A percentile compares a stretch with the other conserved stretches of the same genome.
Evolutionary conservation across 2,888 invertebrate genomes (phyloP).

Genomic region (Zeuzera pyrina): DNA sequence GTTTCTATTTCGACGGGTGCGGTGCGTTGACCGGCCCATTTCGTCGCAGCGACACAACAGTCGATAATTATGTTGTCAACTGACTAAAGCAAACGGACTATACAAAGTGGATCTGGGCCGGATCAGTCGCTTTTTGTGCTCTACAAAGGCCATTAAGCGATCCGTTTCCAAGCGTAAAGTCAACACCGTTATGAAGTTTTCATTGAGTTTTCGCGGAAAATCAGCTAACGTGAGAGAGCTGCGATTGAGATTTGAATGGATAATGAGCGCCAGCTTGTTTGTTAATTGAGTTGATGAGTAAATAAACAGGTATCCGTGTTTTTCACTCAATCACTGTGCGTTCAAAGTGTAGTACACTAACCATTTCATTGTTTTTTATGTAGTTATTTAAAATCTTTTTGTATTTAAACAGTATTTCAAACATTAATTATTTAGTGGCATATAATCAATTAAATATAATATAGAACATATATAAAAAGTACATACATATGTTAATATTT

Average conservation of each 20-base stretch:
- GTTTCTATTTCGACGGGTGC: constrained; percentile 33
- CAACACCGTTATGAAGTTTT: constrained; percentile 67
- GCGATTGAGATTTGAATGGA: constrained; percentile 62
- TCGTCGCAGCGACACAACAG: constrained; percentile 36
- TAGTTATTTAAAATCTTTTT: too few relatives aligned
- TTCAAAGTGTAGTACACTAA: constrained; percentile 48
- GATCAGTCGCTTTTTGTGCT: constrained; percentile 64
- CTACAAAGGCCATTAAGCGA: constrained; percentile 66
- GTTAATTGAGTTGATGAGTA: constrained; percentile 66
- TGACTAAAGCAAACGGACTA: constrained; percentile 54
- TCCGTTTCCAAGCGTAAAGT: constrained; percentile 56
- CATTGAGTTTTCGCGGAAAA: constrained; percentile 56
- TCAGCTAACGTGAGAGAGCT: constrained; percentile 57
- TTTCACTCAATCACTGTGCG: constrained; percentile 44
- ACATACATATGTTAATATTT: too few relatives aligned
- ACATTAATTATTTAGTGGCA: too few relatives aligned
- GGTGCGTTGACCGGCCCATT: constrained; percentile 48
- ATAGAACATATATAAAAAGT: too few relatives aligned
- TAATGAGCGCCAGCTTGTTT: constrained; percentile 55
- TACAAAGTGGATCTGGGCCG: constrained; percentile 60
- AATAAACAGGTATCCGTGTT: constrained; percentile 44
- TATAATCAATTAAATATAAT: too few relatives aligned
- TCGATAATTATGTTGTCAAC: constrained; percentile 66
- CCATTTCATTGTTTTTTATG: constrained; percentile 48
- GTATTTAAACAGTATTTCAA: too few relatives aligned